Conservation (phyloP, 2,888 invertebrate species). For the Epistrophe grossulariae region DNA sequence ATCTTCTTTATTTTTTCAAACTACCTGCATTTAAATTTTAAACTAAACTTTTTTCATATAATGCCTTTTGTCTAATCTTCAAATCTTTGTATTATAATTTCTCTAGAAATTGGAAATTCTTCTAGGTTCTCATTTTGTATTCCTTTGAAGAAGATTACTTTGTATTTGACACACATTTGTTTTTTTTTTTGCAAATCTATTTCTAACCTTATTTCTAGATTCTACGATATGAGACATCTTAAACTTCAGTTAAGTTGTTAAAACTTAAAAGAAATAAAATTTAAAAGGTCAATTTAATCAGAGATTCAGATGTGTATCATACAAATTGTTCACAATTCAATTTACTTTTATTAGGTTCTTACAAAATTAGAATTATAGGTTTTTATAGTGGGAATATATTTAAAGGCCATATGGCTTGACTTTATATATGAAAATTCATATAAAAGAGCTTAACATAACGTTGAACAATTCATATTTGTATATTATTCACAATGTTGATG, state of each 20-base stretch:
- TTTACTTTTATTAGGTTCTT: constrained; percentile 15
- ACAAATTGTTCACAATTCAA: constrained; percentile 29
- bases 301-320: constrained; percentile 13
- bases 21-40: no score
- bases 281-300: constrained; percentile 27
- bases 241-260: neutral
- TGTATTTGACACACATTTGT: neutral
- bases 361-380: neutral
- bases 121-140: no score
- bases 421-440: neutral
- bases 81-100: no score
- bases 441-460: constrained; percentile 10
- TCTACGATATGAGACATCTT: neutral
- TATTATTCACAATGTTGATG: constrained; percentile 31
- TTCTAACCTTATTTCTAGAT: neutral
- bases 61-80: no score
- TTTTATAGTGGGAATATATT: constrained; percentile 4
- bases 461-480: neutral
- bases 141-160: neutral
- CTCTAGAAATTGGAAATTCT: no score
- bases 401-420: neutral
- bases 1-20: no score
- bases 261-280: constrained; percentile 14
- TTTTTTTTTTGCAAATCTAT: neutral
- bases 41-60: no score